phyloP scores from a whole-genome alignment of 1,140 invertebrate genomes.

The Magallana gigas region DNA sequence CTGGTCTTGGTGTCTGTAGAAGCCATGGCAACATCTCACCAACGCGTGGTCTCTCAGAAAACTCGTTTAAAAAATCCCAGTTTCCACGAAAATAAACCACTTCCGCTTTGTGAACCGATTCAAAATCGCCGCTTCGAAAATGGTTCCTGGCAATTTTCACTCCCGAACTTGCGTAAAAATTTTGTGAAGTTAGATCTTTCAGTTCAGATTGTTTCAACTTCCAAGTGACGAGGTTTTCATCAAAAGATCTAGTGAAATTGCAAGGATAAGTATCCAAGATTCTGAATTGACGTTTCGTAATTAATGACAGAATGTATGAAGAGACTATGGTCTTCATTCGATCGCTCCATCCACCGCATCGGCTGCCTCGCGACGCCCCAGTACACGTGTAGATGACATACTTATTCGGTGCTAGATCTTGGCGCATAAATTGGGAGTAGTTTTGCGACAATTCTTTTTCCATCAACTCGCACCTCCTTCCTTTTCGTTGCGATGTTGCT shows the following conservation, averaged over 20 bases:
- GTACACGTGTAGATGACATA: conserved; percentile 38
- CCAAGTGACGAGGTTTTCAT: conserved; percentile 26
- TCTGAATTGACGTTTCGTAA: conserved; percentile 38
- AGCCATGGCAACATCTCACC: conserved; percentile 40
- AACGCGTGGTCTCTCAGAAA: neutral
- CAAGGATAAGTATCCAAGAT: conserved; percentile 25
- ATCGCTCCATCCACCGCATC: conserved; percentile 41
- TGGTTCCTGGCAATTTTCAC: neutral
- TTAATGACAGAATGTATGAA: conserved; percentile 30
- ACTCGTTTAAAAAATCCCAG: conserved; percentile 25
- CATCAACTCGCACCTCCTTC: neutral
- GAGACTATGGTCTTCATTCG: conserved; percentile 38
- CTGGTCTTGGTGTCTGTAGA: neutral
- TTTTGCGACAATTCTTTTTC: neutral
- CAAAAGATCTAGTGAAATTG: neutral
- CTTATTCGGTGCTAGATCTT: neutral
- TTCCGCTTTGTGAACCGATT: neutral
- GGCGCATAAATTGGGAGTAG: neutral
- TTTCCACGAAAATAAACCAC: conserved; percentile 36
- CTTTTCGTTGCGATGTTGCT: neutral
- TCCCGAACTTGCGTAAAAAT: neutral
- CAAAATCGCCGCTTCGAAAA: neutral
- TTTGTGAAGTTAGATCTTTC: neutral
- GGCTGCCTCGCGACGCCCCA: neutral
- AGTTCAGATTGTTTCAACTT: neutral